phyloP scores from a whole-genome alignment of 2,113 vertebrate genomes.

The Cryptoleucopteryx plumbea region DNA sequence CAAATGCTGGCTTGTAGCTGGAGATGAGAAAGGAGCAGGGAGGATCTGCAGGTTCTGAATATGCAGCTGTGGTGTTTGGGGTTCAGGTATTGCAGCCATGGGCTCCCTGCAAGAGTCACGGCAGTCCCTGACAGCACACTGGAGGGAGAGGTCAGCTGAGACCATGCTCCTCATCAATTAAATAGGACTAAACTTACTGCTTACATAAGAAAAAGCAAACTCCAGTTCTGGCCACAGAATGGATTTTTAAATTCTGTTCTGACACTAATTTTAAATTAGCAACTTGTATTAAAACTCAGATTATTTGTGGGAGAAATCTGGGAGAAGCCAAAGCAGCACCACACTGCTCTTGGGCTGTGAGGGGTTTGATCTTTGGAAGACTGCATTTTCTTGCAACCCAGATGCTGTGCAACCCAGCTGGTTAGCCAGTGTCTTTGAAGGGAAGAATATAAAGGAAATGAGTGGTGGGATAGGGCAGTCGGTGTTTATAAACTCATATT shows the following conservation, averaged over 20 bases:
- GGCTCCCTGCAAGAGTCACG: neutral
- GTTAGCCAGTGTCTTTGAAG: neutral
- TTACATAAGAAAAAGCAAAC: neutral
- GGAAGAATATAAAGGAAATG: neutral
- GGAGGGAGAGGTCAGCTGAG: neutral
- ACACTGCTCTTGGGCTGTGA: neutral
- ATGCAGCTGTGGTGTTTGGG: fast-evolving
- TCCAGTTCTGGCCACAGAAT: neutral
- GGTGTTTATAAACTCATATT: neutral
- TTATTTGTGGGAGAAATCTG: neutral
- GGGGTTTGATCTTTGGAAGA: neutral
- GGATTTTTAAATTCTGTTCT: neutral
- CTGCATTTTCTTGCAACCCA: neutral
- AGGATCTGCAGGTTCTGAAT: neutral
- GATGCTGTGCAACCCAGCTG: neutral
- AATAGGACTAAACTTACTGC: neutral
- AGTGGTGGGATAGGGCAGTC: neutral
- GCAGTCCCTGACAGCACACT: too few relatives aligned
- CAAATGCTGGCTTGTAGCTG: neutral
- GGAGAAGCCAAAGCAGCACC: neutral
- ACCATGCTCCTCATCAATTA: neutral
- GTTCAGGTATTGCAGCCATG: neutral
- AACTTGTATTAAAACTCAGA: neutral
- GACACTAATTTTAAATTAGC: too few relatives aligned
- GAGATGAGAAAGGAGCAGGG: neutral